Evolutionary conservation across 2,888 invertebrate genomes (phyloP).

Genomic region (Ichneumoninae sp.): DNA sequence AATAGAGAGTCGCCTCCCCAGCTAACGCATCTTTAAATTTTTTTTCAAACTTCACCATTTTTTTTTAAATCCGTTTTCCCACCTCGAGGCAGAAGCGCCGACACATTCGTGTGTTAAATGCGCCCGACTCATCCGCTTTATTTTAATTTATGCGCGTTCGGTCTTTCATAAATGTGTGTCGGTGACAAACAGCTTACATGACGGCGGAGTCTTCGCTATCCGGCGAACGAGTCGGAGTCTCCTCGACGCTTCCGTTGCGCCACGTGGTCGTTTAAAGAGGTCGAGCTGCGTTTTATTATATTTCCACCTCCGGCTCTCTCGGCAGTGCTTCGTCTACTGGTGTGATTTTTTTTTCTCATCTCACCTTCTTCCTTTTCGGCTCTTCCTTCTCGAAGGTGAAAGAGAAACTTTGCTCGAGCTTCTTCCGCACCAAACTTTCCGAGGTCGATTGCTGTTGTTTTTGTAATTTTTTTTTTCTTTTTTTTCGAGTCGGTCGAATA

Average conservation of each 20-base stretch:
- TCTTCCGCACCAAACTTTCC: not conserved
- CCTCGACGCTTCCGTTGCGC: not conserved
- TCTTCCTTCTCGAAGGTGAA: not conserved
- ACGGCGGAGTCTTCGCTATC: not conserved
- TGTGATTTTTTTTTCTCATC: not conserved
- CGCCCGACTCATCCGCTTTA: slow-evolving; percentile 1
- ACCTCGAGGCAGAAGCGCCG: slow-evolving; percentile 12
- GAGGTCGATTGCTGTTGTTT: not conserved
- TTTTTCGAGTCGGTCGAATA: not conserved
- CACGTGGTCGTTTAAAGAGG: slow-evolving; percentile 8
- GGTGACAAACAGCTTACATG: not conserved
- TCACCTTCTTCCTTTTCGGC: not conserved
- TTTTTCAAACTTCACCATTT: not conserved
- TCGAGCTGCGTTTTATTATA: slow-evolving; percentile 4
- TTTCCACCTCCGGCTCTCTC: not conserved
- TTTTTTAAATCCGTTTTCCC: slow-evolving; percentile 19
- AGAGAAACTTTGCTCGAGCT: not conserved
- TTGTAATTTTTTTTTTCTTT: not conserved
- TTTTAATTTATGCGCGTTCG: slow-evolving; percentile 26
- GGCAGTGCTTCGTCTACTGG: not conserved
- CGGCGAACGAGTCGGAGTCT: not conserved
- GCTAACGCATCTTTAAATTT: slow-evolving; percentile 31
- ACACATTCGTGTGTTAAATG: not conserved
- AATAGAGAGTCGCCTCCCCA: slow-evolving; percentile 53
- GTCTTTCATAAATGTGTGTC: not conserved